phyloP scores from a whole-genome alignment of 2,888 invertebrate genomes.

The Nasonia oneida region DNA sequence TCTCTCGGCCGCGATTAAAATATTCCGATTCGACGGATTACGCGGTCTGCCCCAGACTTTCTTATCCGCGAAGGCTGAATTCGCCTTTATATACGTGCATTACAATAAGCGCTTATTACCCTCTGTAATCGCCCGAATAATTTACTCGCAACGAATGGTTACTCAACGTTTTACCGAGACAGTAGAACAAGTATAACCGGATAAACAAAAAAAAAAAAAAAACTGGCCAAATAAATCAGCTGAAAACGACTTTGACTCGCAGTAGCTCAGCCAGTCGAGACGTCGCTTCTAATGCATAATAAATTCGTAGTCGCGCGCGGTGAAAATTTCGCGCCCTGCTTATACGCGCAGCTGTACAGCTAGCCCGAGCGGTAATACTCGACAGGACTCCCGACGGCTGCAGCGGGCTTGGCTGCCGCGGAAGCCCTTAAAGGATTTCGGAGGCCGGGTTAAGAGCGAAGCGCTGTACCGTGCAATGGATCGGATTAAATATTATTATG shows the following conservation, averaged over 20 bases:
- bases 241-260: not conserved
- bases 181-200: too few species aligned
- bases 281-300: slow-evolving; percentile 37
- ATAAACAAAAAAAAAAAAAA: not conserved
- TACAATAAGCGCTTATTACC: too few species aligned
- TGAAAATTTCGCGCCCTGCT: not conserved
- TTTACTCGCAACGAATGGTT: too few species aligned
- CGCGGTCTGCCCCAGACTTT: not conserved
- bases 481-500: slow-evolving; percentile 79
- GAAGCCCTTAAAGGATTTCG: slow-evolving; percentile 72
- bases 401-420: not conserved
- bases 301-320: slow-evolving; percentile 9
- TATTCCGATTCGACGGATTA: slow-evolving; percentile 38
- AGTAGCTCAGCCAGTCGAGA: not conserved
- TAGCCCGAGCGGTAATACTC: not conserved
- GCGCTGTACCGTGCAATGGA: slow-evolving; percentile 77
- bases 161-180: too few species aligned
- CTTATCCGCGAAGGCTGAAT: slow-evolving; percentile 8
- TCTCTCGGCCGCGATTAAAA: slow-evolving; percentile 28
- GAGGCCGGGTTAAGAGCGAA: slow-evolving; percentile 76
- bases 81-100: slow-evolving; percentile 1
- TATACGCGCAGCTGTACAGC: not conserved
- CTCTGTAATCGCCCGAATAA: too few species aligned
- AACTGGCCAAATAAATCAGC: not conserved
- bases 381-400: slow-evolving; percentile 21